Evolutionary conservation across 2,113 vertebrate species (phyloP).

Genomic region (Oxygymnocypris stewartii): DNA sequence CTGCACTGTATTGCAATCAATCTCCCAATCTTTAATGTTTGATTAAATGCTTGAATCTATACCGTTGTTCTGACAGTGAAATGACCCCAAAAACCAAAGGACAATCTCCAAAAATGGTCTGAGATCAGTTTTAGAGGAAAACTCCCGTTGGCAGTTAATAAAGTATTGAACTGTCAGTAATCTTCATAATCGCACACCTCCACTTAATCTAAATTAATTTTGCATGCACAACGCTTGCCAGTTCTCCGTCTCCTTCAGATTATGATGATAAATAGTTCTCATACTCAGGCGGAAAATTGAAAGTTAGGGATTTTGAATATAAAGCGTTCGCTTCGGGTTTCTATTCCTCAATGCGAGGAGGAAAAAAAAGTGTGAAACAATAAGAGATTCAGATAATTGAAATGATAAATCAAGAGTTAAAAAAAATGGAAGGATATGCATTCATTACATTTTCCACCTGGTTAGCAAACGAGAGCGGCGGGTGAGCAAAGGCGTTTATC

Average conservation of each 20-base stretch:
- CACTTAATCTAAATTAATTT: constrained; percentile 99
- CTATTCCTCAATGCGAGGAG: constrained; percentile 59
- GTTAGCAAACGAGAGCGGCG: constrained; percentile 77
- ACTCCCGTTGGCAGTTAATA: neutral
- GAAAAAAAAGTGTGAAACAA: no score
- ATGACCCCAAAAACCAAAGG: neutral
- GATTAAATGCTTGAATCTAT: neutral
- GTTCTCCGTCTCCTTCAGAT: constrained; percentile 84
- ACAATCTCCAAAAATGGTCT: neutral
- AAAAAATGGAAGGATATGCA: constrained; percentile 89
- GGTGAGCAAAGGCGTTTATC: constrained; percentile 85
- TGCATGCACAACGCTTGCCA: constrained; percentile 77
- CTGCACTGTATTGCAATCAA: neutral
- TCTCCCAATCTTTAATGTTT: neutral
- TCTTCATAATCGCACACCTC: constrained; percentile 87
- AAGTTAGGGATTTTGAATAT: constrained; percentile 93
- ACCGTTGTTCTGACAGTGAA: neutral
- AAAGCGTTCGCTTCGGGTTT: constrained; percentile 70
- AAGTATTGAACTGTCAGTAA: constrained; percentile 66
- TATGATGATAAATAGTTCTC: constrained; percentile 98
- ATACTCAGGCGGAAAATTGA: constrained; percentile 98
- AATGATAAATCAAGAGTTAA: constrained; percentile 96
- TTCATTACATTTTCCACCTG: constrained; percentile 95
- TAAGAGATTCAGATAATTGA: constrained; percentile 98
- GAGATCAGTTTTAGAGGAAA: constrained; percentile 15